Conservation (phyloP, 1,140 invertebrate genomes). For the Matsumurasca onukii region DNA sequence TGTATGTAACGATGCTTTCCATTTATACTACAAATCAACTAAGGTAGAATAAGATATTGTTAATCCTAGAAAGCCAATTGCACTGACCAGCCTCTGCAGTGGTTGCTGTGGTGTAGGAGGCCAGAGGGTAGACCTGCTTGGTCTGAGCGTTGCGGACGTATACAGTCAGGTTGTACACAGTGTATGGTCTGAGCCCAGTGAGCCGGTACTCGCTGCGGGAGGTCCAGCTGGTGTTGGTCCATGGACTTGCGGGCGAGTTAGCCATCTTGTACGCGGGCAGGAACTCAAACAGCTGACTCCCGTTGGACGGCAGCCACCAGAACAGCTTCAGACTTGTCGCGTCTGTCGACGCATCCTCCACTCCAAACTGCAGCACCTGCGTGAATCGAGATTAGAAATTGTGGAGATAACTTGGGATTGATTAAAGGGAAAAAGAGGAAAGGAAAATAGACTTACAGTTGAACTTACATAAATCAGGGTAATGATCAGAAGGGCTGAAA, state of each 20-base stretch:
- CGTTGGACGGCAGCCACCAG: constrained; percentile 55
- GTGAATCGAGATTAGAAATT: no score
- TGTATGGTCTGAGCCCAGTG: constrained; percentile 64
- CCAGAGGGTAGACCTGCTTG: constrained; percentile 58
- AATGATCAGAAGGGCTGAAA: no score
- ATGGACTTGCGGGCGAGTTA: constrained; percentile 47
- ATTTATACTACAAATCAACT: no score
- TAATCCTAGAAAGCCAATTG: no score
- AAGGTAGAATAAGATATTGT: neutral
- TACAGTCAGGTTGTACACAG: constrained; percentile 74
- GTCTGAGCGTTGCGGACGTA: constrained; percentile 56
- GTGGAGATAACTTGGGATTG: no score
- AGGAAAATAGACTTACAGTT: no score
- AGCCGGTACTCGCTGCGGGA: constrained; percentile 58
- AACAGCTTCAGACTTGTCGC: constrained; percentile 53
- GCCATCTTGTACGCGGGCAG: constrained; percentile 55
- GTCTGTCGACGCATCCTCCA: constrained; percentile 54
- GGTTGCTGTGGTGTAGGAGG: constrained; percentile 57
- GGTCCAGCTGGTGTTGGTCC: constrained; percentile 60
- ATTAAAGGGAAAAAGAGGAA: no score
- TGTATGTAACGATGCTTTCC: no score
- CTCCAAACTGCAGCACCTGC: constrained; percentile 35
- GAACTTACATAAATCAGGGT: no score
- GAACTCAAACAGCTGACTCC: constrained; percentile 55
- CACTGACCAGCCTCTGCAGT: constrained; percentile 65